Percentiles rank a stretch among this genome's conserved stretches.
Conservation (phyloP, 30 jellyfish, hydroid and myxozoan species). For the Aurelia sp. region DNA sequence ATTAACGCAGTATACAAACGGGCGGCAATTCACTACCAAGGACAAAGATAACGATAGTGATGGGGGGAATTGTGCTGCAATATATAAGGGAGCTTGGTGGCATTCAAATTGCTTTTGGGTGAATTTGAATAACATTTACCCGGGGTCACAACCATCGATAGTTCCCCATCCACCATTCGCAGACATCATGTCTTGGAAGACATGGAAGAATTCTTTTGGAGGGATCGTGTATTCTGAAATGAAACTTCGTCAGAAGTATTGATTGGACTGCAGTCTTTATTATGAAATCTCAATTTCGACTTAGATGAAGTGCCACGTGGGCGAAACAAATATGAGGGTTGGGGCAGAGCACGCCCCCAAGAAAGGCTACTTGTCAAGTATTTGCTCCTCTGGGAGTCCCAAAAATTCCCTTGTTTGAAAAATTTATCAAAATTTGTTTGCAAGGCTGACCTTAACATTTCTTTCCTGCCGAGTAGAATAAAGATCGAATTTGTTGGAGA, state of each 20-base stretch:
- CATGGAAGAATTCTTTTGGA: constrained; percentile 5
- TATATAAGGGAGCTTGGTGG: constrained; percentile 5
- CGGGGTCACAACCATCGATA: not conserved
- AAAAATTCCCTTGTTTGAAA: too few relatives aligned
- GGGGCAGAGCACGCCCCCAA: too few relatives aligned
- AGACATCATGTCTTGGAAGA: not conserved
- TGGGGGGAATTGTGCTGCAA: not conserved
- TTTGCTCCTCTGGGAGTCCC: too few relatives aligned
- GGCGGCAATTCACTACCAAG: not conserved
- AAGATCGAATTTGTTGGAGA: too few relatives aligned
- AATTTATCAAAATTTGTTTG: too few relatives aligned
- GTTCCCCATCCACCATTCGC: not conserved
- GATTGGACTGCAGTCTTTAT: not conserved
- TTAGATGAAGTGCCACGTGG: too few relatives aligned
- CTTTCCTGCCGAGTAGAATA: too few relatives aligned
- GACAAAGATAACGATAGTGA: not conserved
- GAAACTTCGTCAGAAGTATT: not conserved
- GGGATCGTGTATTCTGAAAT: constrained; percentile 5
- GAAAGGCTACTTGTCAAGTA: too few relatives aligned
- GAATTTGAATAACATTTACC: not conserved
- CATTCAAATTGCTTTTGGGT: not conserved
- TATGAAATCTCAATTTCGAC: not conserved
- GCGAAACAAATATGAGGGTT: too few relatives aligned
- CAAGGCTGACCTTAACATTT: too few relatives aligned
- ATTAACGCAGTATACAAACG: not conserved